Evolutionary conservation across 2,797 vertebrate genomes (phyloP).

Genomic region (Lepidocolaptes lacrymiger): DNA sequence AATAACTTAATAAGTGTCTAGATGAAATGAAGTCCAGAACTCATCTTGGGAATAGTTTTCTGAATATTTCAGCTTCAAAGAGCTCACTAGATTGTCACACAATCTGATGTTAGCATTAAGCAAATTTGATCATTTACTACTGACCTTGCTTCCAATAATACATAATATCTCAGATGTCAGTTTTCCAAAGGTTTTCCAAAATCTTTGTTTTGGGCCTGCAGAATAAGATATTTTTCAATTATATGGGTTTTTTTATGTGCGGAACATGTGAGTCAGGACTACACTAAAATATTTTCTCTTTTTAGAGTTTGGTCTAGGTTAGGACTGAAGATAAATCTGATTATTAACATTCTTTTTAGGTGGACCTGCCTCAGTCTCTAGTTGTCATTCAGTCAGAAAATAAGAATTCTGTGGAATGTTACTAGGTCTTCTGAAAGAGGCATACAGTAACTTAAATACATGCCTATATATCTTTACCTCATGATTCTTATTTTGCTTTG

Average conservation of each 20-base stretch:
- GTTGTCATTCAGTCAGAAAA: background rate
- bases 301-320: background rate
- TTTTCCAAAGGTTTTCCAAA: background rate
- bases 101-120: background rate
- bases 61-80: background rate
- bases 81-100: background rate
- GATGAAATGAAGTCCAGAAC: slow-evolving; percentile 22
- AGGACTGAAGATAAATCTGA: background rate
- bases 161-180: background rate
- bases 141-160: background rate
- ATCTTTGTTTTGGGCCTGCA: background rate
- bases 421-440: background rate
- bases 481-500: background rate
- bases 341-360: background rate
- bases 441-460: background rate
- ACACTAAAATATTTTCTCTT: background rate
- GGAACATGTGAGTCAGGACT: background rate
- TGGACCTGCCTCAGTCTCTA: background rate
- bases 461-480: background rate
- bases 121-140: background rate
- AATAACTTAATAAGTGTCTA: slow-evolving; percentile 32
- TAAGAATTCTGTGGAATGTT: background rate
- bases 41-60: background rate
- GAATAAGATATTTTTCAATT: background rate
- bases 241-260: rapidly evolving